Base-by-base conservation (phyloP, 2,888 invertebrate species). In the Polyommatus iphigenia region DNA sequence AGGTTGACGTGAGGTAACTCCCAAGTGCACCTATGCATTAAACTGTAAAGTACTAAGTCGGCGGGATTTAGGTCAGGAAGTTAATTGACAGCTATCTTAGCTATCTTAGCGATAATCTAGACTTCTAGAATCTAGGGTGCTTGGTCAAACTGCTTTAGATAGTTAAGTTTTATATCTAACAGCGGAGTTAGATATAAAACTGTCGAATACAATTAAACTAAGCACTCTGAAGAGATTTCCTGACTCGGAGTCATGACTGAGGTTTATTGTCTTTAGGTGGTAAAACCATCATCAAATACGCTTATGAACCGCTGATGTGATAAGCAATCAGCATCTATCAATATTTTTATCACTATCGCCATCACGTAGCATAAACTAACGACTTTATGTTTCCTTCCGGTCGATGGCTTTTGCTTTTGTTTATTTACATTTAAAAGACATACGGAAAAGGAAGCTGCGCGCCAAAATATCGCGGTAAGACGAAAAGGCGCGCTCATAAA, bases 11-110 rank as follows among this genome's bases (percentile, higher is more conserved):
- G 62, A 13, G 24, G 62, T 10, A 62, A 62, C 62, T 24, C 62
- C 13, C 62, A 62, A 62, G 62, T 62, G 62, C 20, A 62, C 50
- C 50, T 50, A 50, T 62, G 24, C 62, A 62, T 62, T 62, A 62
- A 62, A 62, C 62, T 62, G 24, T 20, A 24, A 8, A 62, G 62
- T 20, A 62, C 62, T 13, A 59, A 59, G 59, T 59, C 20, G 62
- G 13, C 62, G 3, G 62, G 67, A 67, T 67, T 32, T 29, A 67
- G 67, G 67, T 67, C 67, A 32, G 67, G 29, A 67, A 67, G 67
- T 32, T 67, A 32, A 29, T 29, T 67, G 67, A 67, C 67, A 67
- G 29, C 29, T 1, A 15, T 13, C 29, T 29, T 67, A 29, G 29
- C 29, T 67, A 67, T 15, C 67, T 67, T 57, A 10, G 24, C 62